Evolutionary conservation across 1,140 invertebrate species (phyloP).

Genomic region (Pseudobourletiella spinata): DNA sequence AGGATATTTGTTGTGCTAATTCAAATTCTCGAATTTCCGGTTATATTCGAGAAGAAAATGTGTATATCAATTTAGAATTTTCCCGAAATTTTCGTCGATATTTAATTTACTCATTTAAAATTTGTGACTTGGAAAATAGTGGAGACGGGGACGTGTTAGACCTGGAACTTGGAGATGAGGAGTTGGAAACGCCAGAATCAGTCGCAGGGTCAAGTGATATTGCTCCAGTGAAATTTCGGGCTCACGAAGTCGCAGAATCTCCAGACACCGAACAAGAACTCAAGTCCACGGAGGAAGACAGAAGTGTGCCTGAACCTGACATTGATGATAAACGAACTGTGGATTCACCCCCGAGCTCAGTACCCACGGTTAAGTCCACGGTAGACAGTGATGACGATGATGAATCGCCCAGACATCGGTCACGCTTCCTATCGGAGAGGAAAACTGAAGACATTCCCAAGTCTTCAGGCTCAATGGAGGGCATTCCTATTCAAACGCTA

Average conservation of each 20-base stretch:
- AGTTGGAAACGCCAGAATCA: conserved; percentile 10
- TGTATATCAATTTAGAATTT: too few relatives aligned
- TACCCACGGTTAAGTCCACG: not conserved
- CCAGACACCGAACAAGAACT: not conserved
- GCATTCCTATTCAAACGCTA: conserved; percentile 22
- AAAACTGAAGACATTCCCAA: conserved; percentile 18
- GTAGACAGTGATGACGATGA: conserved; percentile 15
- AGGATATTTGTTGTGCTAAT: too few relatives aligned
- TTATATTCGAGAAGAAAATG: too few relatives aligned
- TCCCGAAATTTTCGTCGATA: too few relatives aligned
- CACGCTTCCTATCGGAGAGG: conserved; percentile 22
- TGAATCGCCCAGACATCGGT: not conserved
- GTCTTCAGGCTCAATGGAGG: not conserved
- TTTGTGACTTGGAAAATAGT: too few relatives aligned
- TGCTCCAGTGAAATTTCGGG: conserved; percentile 3
- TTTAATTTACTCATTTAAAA: too few relatives aligned
- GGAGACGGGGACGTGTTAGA: conserved; percentile 19
- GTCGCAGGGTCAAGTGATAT: not conserved
- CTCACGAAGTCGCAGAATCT: conserved; percentile 6
- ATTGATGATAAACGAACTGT: not conserved
- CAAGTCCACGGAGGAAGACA: not conserved
- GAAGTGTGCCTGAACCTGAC: not conserved
- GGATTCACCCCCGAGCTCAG: not conserved
- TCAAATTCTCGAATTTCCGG: too few relatives aligned
- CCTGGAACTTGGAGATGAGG: conserved; percentile 13